Percentiles rank a stretch among this genome's conserved stretches.
Conservation (phyloP, 2,888 invertebrate genomes). For the Endomychus coccineus region DNA sequence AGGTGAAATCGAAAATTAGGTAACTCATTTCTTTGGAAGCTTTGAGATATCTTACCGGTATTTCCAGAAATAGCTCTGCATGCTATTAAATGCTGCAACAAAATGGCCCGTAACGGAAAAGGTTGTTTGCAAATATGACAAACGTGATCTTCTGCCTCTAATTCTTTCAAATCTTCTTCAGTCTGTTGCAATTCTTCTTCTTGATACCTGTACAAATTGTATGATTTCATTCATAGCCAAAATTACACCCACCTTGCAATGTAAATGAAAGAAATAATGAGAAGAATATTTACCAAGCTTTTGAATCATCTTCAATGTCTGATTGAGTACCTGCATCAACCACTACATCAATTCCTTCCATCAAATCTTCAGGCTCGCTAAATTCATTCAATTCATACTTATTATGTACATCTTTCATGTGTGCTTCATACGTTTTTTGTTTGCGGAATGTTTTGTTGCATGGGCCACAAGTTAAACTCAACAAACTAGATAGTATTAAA, state of each 20-base stretch:
- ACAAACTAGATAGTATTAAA: slow-evolving; percentile 32
- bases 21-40: no score
- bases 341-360: slow-evolving; percentile 75
- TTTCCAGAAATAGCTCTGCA: slow-evolving; percentile 35
- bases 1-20: no score
- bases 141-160: slow-evolving; percentile 41
- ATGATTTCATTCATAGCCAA: slow-evolving; percentile 1
- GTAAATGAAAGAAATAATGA: neutral
- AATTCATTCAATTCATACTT: slow-evolving; percentile 61
- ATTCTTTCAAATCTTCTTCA: slow-evolving; percentile 43
- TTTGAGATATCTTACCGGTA: slow-evolving; percentile 26
- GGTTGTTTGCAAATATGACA: slow-evolving; percentile 42
- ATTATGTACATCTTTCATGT: slow-evolving; percentile 53
- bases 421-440: slow-evolving; percentile 56
- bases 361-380: slow-evolving; percentile 78
- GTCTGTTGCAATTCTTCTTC: slow-evolving; percentile 44
- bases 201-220: slow-evolving; percentile 31
- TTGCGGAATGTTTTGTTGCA: slow-evolving; percentile 54
- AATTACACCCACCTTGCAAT: slow-evolving; percentile 2
- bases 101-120: slow-evolving; percentile 38
- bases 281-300: slow-evolving; percentile 31
- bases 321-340: slow-evolving; percentile 50
- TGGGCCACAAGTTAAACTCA: slow-evolving; percentile 38
- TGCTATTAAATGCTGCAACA: slow-evolving; percentile 40
- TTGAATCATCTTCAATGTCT: slow-evolving; percentile 28